Conservation (phyloP, 2,113 vertebrate genomes). For the Apeltes quadracus region DNA sequence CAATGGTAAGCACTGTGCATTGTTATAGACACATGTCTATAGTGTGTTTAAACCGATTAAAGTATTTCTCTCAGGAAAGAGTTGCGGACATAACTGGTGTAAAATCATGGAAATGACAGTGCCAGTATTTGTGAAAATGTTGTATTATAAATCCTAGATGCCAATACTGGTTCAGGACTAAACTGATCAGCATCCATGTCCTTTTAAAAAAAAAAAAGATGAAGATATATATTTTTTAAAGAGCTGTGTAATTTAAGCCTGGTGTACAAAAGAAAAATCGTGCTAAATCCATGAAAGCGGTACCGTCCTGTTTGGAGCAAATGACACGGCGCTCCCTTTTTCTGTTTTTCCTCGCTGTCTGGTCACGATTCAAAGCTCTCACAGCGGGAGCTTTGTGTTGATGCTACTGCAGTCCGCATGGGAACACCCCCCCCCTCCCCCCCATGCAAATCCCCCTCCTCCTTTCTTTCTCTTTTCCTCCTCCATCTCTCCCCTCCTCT, state of each 20-base stretch:
- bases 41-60: slow-evolving; percentile 3
- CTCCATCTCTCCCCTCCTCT: no score
- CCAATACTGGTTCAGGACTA: slow-evolving; percentile 18
- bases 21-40: not conserved
- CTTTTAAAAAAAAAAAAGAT: no score
- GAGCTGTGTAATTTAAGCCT: slow-evolving; percentile 18
- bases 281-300: slow-evolving; percentile 48
- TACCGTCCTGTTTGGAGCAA: slow-evolving; percentile 49
- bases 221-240: no score
- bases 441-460: not conserved
- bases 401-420: slow-evolving; percentile 72
- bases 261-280: not conserved
- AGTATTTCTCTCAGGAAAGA: not conserved
- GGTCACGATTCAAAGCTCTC: slow-evolving; percentile 79
- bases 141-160: slow-evolving; percentile 23
- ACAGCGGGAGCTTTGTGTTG: slow-evolving; percentile 56
- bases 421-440: slow-evolving; percentile 72
- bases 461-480: no score
- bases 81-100: not conserved
- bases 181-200: slow-evolving; percentile 29
- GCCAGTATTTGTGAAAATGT: slow-evolving; percentile 4
- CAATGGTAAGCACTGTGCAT: not conserved
- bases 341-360: slow-evolving; percentile 60
- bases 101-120: slow-evolving; percentile 5
- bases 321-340: slow-evolving; percentile 55